These are phyloP conservation scores for Rhea pennata DNA, from an alignment of 2,113 vertebrate genomes.

Conservation along the genomic window DNA sequence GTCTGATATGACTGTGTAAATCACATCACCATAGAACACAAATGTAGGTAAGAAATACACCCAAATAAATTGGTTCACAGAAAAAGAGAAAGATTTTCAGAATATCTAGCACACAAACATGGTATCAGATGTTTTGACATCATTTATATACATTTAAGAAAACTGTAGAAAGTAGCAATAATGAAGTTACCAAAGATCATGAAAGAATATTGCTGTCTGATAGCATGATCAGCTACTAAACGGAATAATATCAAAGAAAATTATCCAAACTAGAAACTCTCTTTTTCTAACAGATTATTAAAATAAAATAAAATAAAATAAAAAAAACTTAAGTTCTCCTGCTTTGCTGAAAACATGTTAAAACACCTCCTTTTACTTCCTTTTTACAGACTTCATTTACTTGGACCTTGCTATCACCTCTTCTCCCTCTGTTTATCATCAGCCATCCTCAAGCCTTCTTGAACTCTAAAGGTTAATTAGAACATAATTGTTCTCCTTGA, in stretches of 20 bases:
- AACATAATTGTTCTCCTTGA: slow-evolving; percentile 13
- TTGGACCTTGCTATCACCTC: neutral
- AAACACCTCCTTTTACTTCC: neutral
- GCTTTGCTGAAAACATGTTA: neutral
- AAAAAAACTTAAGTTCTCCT: neutral
- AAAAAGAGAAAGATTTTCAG: neutral
- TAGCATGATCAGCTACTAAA: neutral
- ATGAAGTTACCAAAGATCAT: neutral
- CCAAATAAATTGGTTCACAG: neutral
- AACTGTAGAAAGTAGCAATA: neutral
- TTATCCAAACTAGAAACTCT: neutral
- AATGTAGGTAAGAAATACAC: neutral
- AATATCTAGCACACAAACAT: neutral
- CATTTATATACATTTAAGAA: neutral
- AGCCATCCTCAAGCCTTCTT: neutral
- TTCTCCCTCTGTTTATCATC: neutral
- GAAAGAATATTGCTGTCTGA: neutral
- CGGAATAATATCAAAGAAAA: neutral
- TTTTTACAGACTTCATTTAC: neutral
- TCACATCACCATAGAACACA: neutral
- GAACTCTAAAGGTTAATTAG: slow-evolving; percentile 23
- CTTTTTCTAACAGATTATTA: neutral
- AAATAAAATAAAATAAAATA: neutral
- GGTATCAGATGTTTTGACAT: neutral
- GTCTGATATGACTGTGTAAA: neutral